phyloP scores from a whole-genome alignment of 1,140 invertebrate genomes.

The Campoletis sonorensis region DNA sequence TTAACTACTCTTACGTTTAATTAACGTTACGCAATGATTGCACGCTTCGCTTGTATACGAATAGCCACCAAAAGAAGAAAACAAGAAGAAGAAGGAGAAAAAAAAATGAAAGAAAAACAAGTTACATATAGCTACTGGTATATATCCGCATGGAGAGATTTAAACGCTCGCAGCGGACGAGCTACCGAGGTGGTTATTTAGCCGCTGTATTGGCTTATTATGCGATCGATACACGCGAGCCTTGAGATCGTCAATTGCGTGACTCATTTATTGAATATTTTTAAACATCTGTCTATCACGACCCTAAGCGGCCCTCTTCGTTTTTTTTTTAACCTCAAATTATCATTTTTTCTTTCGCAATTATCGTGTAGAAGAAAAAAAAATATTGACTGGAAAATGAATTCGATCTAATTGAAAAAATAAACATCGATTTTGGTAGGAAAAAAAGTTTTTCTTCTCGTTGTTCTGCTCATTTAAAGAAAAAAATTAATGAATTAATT shows the following conservation, averaged over 20 bases:
- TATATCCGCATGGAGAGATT: slow-evolving; percentile 8
- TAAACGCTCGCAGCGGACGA: not conserved
- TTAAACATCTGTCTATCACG: not conserved
- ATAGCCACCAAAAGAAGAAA: slow-evolving; percentile 13
- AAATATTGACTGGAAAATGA: no score
- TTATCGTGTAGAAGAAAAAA: no score
- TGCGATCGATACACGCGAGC: slow-evolving; percentile 21
- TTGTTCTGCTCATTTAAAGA: no score
- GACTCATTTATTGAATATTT: slow-evolving; percentile 9
- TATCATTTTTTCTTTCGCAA: not conserved
- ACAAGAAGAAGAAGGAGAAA: no score
- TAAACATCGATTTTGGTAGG: no score
- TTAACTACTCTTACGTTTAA: slow-evolving; percentile 25
- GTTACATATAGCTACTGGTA: slow-evolving; percentile 20
- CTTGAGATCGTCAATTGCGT: slow-evolving; percentile 13
- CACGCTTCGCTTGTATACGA: slow-evolving; percentile 1
- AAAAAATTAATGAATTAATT: no score
- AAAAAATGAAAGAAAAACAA: slow-evolving; percentile 4
- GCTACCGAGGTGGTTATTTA: slow-evolving; percentile 15
- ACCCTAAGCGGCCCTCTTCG: not conserved
- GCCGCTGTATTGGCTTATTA: slow-evolving; percentile 20
- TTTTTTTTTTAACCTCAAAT: not conserved
- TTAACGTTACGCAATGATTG: slow-evolving; percentile 31
- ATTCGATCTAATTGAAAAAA: no score
- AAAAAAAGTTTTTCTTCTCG: no score